Conservation (phyloP, 2,888 invertebrate species). For the Macrophya annulata region DNA sequence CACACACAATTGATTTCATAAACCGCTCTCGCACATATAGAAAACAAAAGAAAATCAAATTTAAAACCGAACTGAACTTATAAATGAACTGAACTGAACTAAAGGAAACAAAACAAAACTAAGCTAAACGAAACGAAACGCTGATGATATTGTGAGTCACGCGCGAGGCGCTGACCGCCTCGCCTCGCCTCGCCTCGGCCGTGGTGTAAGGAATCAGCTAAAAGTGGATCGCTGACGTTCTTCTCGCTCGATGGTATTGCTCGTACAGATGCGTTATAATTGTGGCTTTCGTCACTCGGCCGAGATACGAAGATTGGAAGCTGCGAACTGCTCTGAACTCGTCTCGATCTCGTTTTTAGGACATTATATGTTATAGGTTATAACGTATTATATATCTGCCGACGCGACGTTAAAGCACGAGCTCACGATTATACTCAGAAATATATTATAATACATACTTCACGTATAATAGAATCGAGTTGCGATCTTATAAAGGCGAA, state of each 20-base stretch:
- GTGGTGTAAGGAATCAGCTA: constrained; percentile 40
- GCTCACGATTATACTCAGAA: not conserved
- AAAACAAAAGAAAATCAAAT: constrained; percentile 14
- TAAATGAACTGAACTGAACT: not conserved
- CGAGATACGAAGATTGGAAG: constrained; percentile 44
- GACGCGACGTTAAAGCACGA: no score
- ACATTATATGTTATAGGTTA: not conserved
- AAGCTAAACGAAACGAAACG: not conserved
- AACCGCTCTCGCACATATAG: constrained; percentile 60
- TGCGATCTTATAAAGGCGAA: not conserved
- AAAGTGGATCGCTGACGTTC: constrained; percentile 49
- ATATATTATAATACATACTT: not conserved
- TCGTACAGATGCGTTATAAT: constrained; percentile 50
- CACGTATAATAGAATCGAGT: not conserved
- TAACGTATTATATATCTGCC: not conserved
- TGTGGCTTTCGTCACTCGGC: constrained; percentile 45
- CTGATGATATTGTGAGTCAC: constrained; percentile 40
- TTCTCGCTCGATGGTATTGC: constrained; percentile 16
- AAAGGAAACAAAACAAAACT: not conserved
- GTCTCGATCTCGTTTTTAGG: not conserved
- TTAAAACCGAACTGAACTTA: no score
- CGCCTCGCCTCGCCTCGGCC: no score
- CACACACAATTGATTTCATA: constrained; percentile 68
- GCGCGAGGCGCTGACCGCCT: constrained; percentile 40
- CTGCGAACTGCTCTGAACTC: constrained; percentile 22